Evolutionary conservation across 2,797 vertebrate genomes (phyloP).

Genomic region (Dendrocincla fuliginosa): DNA sequence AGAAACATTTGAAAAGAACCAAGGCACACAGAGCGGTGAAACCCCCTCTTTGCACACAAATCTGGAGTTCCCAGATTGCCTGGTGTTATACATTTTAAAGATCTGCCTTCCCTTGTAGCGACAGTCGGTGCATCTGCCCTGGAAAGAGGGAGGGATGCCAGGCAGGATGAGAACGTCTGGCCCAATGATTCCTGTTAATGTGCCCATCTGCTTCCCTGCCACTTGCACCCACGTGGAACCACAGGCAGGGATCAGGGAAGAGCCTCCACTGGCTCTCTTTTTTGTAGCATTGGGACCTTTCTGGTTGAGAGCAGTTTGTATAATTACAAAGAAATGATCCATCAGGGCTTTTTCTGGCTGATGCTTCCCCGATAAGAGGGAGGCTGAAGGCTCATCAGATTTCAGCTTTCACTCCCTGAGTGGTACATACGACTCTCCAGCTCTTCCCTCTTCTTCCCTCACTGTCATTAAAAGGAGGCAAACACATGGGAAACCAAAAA

Average conservation of each 20-base stretch:
- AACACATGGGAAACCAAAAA: background rate
- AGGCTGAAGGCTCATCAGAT: background rate
- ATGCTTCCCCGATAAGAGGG: fast-evolving
- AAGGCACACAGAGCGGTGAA: background rate
- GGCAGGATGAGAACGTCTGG: background rate
- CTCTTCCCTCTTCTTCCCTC: background rate
- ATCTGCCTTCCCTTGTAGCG: background rate
- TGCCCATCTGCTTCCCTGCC: conserved; percentile 23
- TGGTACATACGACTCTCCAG: fast-evolving
- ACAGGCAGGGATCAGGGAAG: background rate
- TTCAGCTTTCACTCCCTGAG: background rate
- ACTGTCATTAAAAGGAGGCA: no score
- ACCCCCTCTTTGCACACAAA: background rate
- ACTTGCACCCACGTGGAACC: background rate
- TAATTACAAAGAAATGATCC: background rate
- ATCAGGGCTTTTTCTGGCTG: background rate
- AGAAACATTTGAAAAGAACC: background rate
- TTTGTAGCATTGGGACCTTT: fast-evolving
- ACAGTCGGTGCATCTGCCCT: conserved; percentile 25
- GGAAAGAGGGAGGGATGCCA: background rate
- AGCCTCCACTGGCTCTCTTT: background rate
- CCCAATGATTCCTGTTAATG: background rate
- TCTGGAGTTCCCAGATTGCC: background rate
- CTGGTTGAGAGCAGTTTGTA: background rate
- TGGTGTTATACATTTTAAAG: background rate